A percentile compares a stretch with the other conserved stretches of the same genome.
Evolutionary conservation across 2,888 invertebrate genomes (phyloP).

Genomic region (Brachypterus glaber): DNA sequence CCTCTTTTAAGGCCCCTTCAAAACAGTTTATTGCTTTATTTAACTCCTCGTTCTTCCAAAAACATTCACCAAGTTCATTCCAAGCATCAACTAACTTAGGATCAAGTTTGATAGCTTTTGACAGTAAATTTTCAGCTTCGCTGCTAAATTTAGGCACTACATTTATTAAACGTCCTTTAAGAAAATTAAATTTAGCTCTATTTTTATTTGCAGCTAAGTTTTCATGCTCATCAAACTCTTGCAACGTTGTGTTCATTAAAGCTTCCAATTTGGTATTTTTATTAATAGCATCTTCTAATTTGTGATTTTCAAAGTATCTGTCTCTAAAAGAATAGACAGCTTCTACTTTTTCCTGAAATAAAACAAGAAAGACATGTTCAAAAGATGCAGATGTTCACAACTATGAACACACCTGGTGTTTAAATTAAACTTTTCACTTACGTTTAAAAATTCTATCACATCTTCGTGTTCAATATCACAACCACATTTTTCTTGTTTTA

Average conservation of each 20-base stretch:
- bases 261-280: constrained; percentile 56
- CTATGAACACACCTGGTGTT: constrained; percentile 26
- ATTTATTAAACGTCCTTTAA: constrained; percentile 68
- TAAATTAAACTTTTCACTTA: constrained; percentile 22
- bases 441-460: constrained; percentile 27
- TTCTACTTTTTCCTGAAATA: constrained; percentile 55
- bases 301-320: constrained; percentile 67
- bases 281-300: constrained; percentile 56
- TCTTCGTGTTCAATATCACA: constrained; percentile 22
- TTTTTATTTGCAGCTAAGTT: constrained; percentile 39
- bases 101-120: constrained; percentile 76
- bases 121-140: constrained; percentile 63
- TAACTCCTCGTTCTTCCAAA: constrained; percentile 77
- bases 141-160: constrained; percentile 56
- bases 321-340: constrained; percentile 62
- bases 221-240: constrained; percentile 56
- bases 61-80: constrained; percentile 84
- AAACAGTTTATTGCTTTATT: constrained; percentile 76
- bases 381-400: constrained; percentile 12
- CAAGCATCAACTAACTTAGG: constrained; percentile 73
- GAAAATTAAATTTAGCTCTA: constrained; percentile 48
- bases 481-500: constrained; percentile 13
- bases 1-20: constrained; percentile 63
- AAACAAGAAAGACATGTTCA: constrained; percentile 7
- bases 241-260: constrained; percentile 51